Conservation (phyloP, 2,888 invertebrate species). For the Sycophila texana region DNA sequence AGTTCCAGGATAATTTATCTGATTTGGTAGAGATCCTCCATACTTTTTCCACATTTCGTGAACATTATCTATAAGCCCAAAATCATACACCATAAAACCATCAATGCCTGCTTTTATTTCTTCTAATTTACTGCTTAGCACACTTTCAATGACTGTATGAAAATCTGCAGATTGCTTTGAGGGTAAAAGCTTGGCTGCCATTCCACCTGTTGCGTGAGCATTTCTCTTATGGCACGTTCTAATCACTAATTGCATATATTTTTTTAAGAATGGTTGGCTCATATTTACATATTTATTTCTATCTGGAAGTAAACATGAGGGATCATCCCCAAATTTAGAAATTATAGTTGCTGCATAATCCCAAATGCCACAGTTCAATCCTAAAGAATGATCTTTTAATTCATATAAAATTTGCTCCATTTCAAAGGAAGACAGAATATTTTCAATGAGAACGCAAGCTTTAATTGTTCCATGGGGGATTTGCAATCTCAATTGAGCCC, state of each 20-base stretch:
- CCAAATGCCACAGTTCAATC: constrained; percentile 86
- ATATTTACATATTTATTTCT: constrained; percentile 83
- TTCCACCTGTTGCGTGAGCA: constrained; percentile 82
- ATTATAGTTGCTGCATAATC: constrained; percentile 84
- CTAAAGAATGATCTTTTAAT: constrained; percentile 81
- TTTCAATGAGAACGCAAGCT: constrained; percentile 85
- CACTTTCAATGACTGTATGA: constrained; percentile 74
- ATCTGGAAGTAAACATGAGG: constrained; percentile 82
- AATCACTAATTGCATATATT: constrained; percentile 80
- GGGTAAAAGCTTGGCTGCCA: constrained; percentile 81
- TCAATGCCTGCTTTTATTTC: constrained; percentile 81
- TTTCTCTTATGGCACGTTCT: constrained; percentile 79
- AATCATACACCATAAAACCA: constrained; percentile 84
- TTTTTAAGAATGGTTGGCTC: constrained; percentile 80
- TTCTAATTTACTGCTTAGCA: constrained; percentile 77
- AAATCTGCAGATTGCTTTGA: constrained; percentile 65
- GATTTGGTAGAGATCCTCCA: constrained; percentile 76
- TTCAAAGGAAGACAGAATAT: constrained; percentile 82
- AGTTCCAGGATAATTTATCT: constrained; percentile 75
- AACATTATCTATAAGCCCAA: constrained; percentile 78
- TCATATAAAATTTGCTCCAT: constrained; percentile 83
- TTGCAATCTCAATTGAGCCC: constrained; percentile 78
- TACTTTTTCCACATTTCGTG: constrained; percentile 79
- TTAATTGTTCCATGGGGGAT: constrained; percentile 82
- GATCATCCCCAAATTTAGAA: constrained; percentile 80